A percentile compares a stretch with the other conserved stretches of the same genome.
Conservation (phyloP, 2,888 invertebrate genomes). For the Drosophila falleni region DNA sequence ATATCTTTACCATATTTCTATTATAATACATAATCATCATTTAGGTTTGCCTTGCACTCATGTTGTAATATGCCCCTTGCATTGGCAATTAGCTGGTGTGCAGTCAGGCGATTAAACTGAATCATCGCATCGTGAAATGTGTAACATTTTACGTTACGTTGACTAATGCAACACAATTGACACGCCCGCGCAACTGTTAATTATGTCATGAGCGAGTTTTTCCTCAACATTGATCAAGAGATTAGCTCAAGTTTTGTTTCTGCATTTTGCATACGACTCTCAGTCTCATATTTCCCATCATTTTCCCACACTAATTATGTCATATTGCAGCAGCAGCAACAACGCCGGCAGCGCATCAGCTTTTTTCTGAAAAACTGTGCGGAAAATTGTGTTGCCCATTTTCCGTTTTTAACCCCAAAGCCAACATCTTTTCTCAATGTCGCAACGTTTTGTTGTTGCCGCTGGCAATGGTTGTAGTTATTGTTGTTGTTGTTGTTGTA, state of each 20-base stretch:
- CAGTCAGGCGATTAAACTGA: conserved; percentile 57
- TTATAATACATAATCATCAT: conserved; percentile 46
- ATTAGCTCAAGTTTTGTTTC: conserved; percentile 45
- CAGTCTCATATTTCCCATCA: conserved; percentile 44
- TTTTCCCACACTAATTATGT: conserved; percentile 78
- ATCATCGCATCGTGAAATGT: conserved; percentile 53
- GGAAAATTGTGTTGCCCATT: conserved; percentile 57
- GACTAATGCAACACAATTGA: conserved; percentile 61
- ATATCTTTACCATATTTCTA: conserved; percentile 56
- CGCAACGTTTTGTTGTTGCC: conserved; percentile 57
- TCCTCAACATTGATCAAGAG: conserved; percentile 48
- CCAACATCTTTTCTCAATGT: conserved; percentile 81
- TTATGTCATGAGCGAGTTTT: conserved; percentile 66
- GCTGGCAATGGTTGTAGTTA: conserved; percentile 51
- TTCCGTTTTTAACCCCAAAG: conserved; percentile 48
- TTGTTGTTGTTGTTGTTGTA: conserved; percentile 45
- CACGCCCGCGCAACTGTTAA: conserved; percentile 57
- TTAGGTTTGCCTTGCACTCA: conserved; percentile 14
- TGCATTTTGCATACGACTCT: conserved; percentile 25
- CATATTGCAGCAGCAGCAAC: conserved; percentile 47
- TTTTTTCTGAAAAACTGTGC: conserved; percentile 35
- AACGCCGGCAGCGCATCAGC: conserved; percentile 39
- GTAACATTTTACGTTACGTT: conserved; percentile 46
- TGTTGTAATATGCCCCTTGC: conserved; percentile 26
- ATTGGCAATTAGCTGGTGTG: conserved; percentile 61